A percentile compares a stretch with the other conserved stretches of the same genome.
Conservation (phyloP, 2,113 vertebrate species). For the Talpa occidentalis region DNA sequence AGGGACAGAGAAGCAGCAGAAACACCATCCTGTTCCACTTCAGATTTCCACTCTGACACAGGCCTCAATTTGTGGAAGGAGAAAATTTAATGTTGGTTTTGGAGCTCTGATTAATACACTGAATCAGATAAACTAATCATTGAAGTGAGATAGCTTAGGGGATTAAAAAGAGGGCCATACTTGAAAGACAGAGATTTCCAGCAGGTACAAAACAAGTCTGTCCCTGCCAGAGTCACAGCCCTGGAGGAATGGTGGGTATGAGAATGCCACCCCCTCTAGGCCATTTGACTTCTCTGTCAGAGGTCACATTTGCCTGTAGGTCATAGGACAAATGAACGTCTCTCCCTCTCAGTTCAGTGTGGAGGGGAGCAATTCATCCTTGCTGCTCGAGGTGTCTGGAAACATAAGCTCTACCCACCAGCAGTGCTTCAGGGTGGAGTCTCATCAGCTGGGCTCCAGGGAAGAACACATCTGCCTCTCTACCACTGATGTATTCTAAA, state of each 20-base stretch:
- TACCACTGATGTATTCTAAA: not conserved
- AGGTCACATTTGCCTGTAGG: not conserved
- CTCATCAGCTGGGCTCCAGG: too few species aligned
- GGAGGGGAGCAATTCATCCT: not conserved
- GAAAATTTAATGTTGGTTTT: not conserved
- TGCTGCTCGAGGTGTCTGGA: not conserved
- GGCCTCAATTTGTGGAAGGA: not conserved
- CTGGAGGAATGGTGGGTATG: not conserved
- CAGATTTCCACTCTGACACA: not conserved
- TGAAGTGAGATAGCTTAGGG: not conserved
- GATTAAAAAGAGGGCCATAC: not conserved
- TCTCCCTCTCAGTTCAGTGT: not conserved
- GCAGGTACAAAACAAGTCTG: not conserved
- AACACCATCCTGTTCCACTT: accelerated
- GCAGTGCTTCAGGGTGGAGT: not conserved
- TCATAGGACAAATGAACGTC: not conserved
- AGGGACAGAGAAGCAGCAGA: not conserved
- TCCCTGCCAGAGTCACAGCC: not conserved
- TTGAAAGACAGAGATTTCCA: not conserved
- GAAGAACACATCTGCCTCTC: not conserved
- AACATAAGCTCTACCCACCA: not conserved
- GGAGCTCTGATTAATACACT: not conserved
- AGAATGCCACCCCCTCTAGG: not conserved
- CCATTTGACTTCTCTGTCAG: not conserved
- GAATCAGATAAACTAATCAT: not conserved